Evolutionary conservation across 2,888 invertebrate species (phyloP).

Genomic region (Lycocerus yunnanus): DNA sequence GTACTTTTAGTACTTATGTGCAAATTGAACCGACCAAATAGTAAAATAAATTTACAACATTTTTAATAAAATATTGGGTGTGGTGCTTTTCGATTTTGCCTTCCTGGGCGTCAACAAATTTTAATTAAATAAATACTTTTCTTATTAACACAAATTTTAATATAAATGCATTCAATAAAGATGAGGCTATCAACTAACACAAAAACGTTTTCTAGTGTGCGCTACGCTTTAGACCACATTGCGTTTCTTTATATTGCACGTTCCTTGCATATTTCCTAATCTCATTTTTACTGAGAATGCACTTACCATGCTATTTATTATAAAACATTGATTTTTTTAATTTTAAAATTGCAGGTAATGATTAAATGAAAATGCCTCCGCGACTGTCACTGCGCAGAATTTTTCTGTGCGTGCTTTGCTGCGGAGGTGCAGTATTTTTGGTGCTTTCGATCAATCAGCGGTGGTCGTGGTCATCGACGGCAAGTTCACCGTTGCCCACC

Average conservation of each 20-base stretch:
- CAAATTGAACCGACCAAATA: background rate
- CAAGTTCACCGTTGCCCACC: conserved; percentile 51
- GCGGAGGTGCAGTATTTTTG: conserved; percentile 59
- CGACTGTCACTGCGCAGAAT: conserved; percentile 55
- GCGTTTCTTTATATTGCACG: too few species aligned
- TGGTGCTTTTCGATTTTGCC: background rate
- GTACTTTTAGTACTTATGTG: background rate
- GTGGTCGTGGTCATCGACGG: conserved; percentile 57
- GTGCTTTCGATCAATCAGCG: conserved; percentile 56
- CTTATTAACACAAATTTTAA: too few species aligned
- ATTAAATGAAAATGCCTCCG: conserved; percentile 54
- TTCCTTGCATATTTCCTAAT: too few species aligned
- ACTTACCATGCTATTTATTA: background rate
- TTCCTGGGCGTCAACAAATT: background rate
- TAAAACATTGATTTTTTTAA: background rate
- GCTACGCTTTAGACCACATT: background rate
- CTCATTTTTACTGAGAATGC: background rate
- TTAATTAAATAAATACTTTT: background rate
- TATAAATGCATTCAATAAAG: background rate
- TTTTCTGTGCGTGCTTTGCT: conserved; percentile 54
- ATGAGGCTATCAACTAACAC: background rate
- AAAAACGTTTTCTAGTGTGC: background rate
- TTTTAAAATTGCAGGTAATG: conserved; percentile 41
- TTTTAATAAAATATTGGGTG: background rate
- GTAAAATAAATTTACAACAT: background rate